Conservation (phyloP, 2,797 vertebrate genomes). For the Rhinoraja longicauda region DNA sequence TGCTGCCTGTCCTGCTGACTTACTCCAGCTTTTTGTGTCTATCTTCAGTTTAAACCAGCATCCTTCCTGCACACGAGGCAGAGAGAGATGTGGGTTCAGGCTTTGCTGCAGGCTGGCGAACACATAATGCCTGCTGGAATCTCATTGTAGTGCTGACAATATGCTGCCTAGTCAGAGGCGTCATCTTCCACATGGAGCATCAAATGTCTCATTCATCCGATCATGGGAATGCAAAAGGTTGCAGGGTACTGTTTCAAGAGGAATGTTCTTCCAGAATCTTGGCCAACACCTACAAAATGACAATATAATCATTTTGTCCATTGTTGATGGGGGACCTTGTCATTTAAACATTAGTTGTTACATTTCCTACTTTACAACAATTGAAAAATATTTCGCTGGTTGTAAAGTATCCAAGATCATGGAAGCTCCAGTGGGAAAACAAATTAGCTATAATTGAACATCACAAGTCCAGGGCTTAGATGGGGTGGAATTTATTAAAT, state of each 20-base stretch:
- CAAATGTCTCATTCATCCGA: background rate
- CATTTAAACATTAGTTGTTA: background rate
- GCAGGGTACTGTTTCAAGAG: background rate
- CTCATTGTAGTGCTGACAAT: background rate
- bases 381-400: background rate
- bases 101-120: background rate
- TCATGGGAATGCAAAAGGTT: background rate
- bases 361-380: background rate
- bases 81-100: background rate
- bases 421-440: background rate
- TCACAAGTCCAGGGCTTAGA: background rate
- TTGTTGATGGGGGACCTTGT: too few relatives aligned
- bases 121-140: background rate
- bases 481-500: too few relatives aligned
- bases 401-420: background rate
- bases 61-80: too few relatives aligned
- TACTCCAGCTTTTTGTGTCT: too few relatives aligned
- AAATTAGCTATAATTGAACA: constrained; percentile 5
- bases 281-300: background rate
- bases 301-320: background rate
- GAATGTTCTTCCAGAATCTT: too few relatives aligned
- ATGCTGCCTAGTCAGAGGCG: background rate
- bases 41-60: too few relatives aligned
- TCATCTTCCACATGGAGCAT: background rate
- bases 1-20: too few relatives aligned